These are phyloP conservation scores for Synaphobranchus kaupii DNA, from an alignment of 2,797 vertebrate species.

Conservation along the genomic window DNA sequence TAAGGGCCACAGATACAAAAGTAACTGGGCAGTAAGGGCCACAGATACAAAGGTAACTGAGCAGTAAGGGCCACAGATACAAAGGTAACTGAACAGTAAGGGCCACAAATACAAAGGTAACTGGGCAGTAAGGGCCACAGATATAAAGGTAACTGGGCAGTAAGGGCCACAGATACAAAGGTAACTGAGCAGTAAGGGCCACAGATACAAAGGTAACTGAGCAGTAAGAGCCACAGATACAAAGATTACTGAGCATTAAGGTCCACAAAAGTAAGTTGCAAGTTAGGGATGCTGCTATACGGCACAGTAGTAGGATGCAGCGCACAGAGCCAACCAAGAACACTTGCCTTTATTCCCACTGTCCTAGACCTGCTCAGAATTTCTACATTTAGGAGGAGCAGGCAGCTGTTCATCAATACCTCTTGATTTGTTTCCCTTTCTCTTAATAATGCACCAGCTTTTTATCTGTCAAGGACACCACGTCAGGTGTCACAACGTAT, in stretches of 20 bases:
- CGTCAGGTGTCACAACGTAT: background rate
- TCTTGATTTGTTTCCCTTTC: background rate
- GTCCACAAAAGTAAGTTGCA: background rate
- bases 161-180: too few species aligned
- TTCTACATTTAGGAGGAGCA: background rate
- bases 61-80: background rate
- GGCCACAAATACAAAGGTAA: background rate
- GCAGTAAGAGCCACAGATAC: background rate
- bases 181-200: background rate
- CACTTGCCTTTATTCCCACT: background rate
- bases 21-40: background rate
- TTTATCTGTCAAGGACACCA: background rate
- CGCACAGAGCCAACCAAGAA: background rate
- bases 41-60: background rate
- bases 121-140: too few species aligned
- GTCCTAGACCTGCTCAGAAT: background rate
- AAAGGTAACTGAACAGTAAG: background rate
- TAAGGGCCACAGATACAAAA: too few species aligned
- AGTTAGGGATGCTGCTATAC: background rate
- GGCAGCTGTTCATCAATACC: background rate
- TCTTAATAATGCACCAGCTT: background rate
- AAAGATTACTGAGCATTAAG: background rate
- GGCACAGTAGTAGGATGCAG: background rate
- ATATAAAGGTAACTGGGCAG: too few species aligned
- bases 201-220: background rate